Base-by-base conservation (phyloP, 2,888 invertebrate species). In the Hydraecia micacea region DNA sequence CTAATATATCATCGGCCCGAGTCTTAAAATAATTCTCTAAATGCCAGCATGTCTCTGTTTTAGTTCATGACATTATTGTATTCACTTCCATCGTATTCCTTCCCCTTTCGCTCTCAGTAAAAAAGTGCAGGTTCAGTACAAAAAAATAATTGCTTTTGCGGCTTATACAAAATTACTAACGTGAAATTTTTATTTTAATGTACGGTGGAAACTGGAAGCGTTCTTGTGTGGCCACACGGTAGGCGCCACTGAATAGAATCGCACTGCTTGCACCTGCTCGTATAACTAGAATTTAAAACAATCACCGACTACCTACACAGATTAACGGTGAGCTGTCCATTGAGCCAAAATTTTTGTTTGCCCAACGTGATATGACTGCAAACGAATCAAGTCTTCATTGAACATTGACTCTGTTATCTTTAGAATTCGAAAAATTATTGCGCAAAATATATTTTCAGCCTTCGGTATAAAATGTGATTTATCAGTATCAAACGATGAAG, bases 401-500 rank as follows among this genome's bases (percentile, higher is more conserved):
- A 77, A 68, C 69, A 75, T 81, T 84, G 77, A 81, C 81, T 77
- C 72, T 60, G 70, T 80, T 79, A 83, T 83, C 79, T 84, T 83
- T 75, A 75, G 68, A 83, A 87, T 86, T 86, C 73, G 74, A 87
- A 89, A 89, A 89, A 89, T 87, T 81, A 87, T 89, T 87, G 78
- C 83, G 82, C 81, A 87, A 88, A 89, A 89, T 90, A 87, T 86
- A 79, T 81, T 86, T 84, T 80, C 80, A 83, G 84, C 85, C 84
- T 87, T 85, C 86, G 82, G 77, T 81, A 80, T 77, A 79, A 84
- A 88, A 88, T 90, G 91, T 92, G 91, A 93, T 94, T 93, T 92
- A 93, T 93, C 92, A 92, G 91, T 90, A 93, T 93, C 91, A 93
- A 90, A 89, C 89, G 89, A 91, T 90, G 89, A 91, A 92, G 89